Percentiles rank a stretch among this genome's conserved stretches.
phyloP scores from a whole-genome alignment of 2,888 invertebrate species.

The Clistopyga incitator region DNA sequence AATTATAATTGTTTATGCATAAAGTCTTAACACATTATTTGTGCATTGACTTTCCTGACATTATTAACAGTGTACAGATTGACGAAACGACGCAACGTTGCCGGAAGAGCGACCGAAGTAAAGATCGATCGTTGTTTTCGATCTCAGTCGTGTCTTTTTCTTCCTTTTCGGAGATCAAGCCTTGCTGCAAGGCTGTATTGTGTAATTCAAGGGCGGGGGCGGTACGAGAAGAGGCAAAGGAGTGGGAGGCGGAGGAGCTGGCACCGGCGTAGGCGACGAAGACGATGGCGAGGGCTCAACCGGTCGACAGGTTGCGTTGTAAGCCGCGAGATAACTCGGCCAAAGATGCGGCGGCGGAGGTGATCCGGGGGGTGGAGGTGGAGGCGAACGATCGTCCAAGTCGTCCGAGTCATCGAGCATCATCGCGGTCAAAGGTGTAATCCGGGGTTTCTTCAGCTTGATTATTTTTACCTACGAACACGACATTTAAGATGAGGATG shows the following conservation, averaged over 20 bases:
- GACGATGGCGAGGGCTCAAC: constrained; percentile 55
- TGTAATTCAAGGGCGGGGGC: constrained; percentile 82
- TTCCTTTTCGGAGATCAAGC: constrained; percentile 71
- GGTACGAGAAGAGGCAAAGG: constrained; percentile 82
- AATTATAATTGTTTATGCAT: neutral
- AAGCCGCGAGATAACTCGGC: constrained; percentile 83
- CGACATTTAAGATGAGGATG: constrained; percentile 18
- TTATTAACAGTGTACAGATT: constrained; percentile 1
- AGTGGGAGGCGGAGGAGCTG: constrained; percentile 80
- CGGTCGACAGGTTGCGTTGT: constrained; percentile 72
- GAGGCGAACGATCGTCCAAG: constrained; percentile 86
- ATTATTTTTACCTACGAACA: constrained; percentile 84
- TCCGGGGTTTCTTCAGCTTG: constrained; percentile 82
- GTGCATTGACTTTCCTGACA: neutral
- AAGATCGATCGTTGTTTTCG: constrained; percentile 10
- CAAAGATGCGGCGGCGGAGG: constrained; percentile 86
- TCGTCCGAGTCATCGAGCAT: constrained; percentile 85
- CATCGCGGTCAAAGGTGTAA: constrained; percentile 79
- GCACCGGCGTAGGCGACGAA: constrained; percentile 38
- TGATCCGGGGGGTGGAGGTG: constrained; percentile 87
- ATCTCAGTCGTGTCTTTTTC: constrained; percentile 1
- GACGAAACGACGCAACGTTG: neutral
- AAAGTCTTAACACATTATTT: neutral
- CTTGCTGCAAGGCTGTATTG: constrained; percentile 82
- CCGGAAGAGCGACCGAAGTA: constrained; percentile 25